These are phyloP conservation scores for Hapalemur alaotrensis DNA, from an alignment of 2,797 vertebrate genomes.

Conservation along the genomic window DNA sequence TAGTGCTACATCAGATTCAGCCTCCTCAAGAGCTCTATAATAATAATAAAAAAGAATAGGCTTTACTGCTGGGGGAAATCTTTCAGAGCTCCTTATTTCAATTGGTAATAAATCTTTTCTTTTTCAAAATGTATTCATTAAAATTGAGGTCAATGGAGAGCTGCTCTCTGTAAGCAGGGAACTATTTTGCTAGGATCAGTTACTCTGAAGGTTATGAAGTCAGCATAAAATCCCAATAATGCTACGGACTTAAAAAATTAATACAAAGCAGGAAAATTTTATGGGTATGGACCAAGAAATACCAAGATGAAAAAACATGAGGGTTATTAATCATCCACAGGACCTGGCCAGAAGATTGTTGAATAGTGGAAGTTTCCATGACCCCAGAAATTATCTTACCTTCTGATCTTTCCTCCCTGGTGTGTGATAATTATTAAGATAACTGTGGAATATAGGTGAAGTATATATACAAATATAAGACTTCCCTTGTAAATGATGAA, in stretches of 20 bases:
- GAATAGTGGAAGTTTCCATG: conserved; percentile 60
- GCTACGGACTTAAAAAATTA: conserved; percentile 60
- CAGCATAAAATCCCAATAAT: conserved; percentile 74
- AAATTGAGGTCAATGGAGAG: conserved; percentile 60
- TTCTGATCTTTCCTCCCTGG: neutral
- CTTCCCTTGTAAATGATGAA: neutral
- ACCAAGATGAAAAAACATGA: conserved; percentile 38
- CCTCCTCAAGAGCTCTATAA: neutral
- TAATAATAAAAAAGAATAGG: neutral
- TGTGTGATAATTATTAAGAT: neutral
- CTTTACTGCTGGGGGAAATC: neutral
- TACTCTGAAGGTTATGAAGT: conserved; percentile 73
- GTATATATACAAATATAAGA: neutral
- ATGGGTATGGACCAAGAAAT: conserved; percentile 60
- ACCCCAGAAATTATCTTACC: neutral
- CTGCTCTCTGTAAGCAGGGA: conserved; percentile 23
- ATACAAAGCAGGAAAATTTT: conserved; percentile 52
- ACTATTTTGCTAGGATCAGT: conserved; percentile 67
- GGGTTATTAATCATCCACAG: conserved; percentile 21
- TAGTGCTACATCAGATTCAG: neutral
- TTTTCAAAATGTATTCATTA: conserved; percentile 62
- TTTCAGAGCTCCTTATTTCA: conserved; percentile 22
- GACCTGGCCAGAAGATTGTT: conserved; percentile 23
- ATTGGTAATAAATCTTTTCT: conserved; percentile 51
- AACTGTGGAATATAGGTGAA: neutral